Percentiles rank a stretch among this genome's conserved stretches.
phyloP scores from a whole-genome alignment of 2,113 vertebrate genomes.

The Dasyurus viverrinus region DNA sequence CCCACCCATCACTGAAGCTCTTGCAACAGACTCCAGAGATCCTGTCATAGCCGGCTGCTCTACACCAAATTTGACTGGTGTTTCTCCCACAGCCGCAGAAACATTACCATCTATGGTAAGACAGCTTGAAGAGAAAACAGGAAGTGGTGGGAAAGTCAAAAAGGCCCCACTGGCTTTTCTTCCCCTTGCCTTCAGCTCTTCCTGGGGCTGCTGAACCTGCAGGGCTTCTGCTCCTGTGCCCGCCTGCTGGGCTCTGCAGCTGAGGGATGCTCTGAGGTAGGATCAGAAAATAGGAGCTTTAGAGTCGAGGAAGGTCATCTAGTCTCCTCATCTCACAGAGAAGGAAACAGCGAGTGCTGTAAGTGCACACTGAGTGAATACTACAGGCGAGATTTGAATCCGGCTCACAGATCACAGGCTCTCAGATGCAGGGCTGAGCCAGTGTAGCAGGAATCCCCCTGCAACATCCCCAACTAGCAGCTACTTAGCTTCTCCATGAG shows the following conservation, averaged over 20 bases:
- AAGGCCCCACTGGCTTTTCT: not conserved
- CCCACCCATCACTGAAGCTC: not conserved
- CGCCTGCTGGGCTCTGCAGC: not conserved
- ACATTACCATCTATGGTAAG: slow-evolving; percentile 4
- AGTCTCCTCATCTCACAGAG: not conserved
- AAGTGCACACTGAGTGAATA: not conserved
- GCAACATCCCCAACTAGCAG: not conserved
- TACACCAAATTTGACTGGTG: not conserved
- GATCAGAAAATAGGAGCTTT: not conserved
- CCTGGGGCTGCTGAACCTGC: not conserved
- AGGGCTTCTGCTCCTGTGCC: not conserved
- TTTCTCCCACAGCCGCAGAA: not conserved
- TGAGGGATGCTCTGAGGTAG: not conserved
- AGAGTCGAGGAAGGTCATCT: not conserved
- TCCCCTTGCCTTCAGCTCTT: not conserved
- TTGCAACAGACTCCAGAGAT: not conserved
- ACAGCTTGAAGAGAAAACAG: not conserved
- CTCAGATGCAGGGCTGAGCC: not conserved
- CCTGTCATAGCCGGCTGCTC: not conserved
- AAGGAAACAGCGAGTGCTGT: not conserved
- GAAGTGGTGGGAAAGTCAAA: not conserved
- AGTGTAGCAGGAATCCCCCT: not conserved
- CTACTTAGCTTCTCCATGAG: not conserved
- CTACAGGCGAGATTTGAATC: not conserved
- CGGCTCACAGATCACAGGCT: not conserved